Base-by-base conservation (phyloP, 2,888 invertebrate species). In the Cordilura impudica region DNA sequence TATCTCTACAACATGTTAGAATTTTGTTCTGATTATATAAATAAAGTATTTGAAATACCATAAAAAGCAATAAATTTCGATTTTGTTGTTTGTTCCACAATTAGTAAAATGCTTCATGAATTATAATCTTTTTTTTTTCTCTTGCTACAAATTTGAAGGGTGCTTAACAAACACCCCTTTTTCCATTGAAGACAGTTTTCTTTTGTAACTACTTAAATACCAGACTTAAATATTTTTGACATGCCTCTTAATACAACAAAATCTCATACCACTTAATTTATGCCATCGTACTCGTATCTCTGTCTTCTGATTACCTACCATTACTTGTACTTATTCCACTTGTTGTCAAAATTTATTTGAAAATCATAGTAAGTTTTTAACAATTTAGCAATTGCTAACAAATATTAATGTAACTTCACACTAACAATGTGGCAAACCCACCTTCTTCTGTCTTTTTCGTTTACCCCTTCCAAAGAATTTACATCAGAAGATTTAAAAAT, bases 41-140 rank as follows among this genome's bases (percentile, higher is more conserved):
- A n/a, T 14, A 16, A n/a, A 14, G 29, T 45, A 72, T 83, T 82
- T 83, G 74, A 85, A 88, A 86, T 85, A 86, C 85, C 87, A 86
- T 86, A 84, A 87, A 88, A 84, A 85, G 88, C 85, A 87, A 88
- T 89, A 88, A 88, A 89, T 88, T 89, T 89, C 87, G 89, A 88
- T 89, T 88, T 84, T 87, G 39, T 45, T 66, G 23, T 53, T 58
- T 63, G 47, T 26, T 84, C 85, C 84, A 85, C 84, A 86, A 83
- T 85, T 87, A 86, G n/a, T n/a, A n/a, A n/a, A 88, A 88, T 87
- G 86, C 88, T 87, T 88, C 86, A 86, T 88, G 89, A 89, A 89
- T 89, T 88, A 88, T 88, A 86, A 87, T 87, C 87, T 87, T 83
- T 84, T 67, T 77, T 65, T 69, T 69, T 72, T 73, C 18, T 16